Conservation (phyloP, 2,113 vertebrate genomes). For the Hirundichthys speculiger region DNA sequence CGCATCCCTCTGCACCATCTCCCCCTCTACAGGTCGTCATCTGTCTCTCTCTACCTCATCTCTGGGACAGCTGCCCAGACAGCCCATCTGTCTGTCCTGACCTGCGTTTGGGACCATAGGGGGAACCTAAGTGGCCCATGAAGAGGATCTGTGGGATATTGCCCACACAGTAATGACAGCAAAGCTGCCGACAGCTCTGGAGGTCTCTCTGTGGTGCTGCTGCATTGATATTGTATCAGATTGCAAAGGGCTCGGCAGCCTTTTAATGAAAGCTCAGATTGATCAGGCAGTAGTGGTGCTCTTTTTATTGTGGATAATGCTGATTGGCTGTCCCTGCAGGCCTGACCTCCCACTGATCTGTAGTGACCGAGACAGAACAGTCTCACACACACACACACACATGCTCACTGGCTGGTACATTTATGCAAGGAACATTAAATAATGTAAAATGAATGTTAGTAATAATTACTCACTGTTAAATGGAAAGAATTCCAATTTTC, state of each 20-base stretch:
- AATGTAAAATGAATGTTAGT: background rate
- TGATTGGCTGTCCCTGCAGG: slow-evolving; percentile 73
- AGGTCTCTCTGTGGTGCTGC: slow-evolving; percentile 69
- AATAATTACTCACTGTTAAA: background rate
- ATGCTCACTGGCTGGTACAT: background rate
- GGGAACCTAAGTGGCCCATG: slow-evolving; percentile 64
- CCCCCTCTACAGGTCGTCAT: slow-evolving; percentile 52
- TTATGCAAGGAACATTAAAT: background rate
- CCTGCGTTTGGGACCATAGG: slow-evolving; percentile 69
- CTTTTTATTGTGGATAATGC: slow-evolving; percentile 72
- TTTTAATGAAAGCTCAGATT: slow-evolving; percentile 83
- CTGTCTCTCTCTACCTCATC: slow-evolving; percentile 49
- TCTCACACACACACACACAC: slow-evolving; percentile 62
- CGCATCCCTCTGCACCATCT: slow-evolving; percentile 9
- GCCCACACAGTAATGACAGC: slow-evolving; percentile 69
- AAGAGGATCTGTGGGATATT: slow-evolving; percentile 65
- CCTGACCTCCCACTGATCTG: slow-evolving; percentile 66
- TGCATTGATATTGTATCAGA: slow-evolving; percentile 80
- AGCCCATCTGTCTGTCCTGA: slow-evolving; percentile 74
- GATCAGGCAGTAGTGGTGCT: slow-evolving; percentile 77
- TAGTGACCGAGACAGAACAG: slow-evolving; percentile 43
- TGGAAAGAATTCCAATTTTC: background rate
- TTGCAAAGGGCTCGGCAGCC: slow-evolving; percentile 73
- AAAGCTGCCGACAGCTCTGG: slow-evolving; percentile 58
- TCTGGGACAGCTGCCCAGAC: slow-evolving; percentile 62